Evolutionary conservation across 2,797 vertebrate species (phyloP), one percentile per base, ranked within the genome.

Genomic region (Mionectes olivaceus): DNA sequence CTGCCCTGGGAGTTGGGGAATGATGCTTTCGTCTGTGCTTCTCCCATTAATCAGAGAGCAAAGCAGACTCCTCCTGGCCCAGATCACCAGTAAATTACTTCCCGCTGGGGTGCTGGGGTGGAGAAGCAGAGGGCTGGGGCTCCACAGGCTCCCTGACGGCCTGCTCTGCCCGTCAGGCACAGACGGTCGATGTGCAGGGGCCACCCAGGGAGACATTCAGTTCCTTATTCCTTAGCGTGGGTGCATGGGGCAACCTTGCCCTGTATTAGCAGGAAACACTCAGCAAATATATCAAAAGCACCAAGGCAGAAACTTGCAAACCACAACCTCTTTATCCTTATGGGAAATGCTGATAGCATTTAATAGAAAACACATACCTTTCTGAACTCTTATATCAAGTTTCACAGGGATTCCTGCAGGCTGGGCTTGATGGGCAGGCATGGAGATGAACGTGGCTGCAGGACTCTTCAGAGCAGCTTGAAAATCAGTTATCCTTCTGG

Each of bases 121-220:
- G 25, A 55, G 39, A 39, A 90, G 65, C 0, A 2, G 39, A 9
- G 57, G 30, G 53, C 78, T 89, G 84, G 50, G 68, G 57, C 46
- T 87, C 41, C 43, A 52, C 57, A 19, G 74, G 57, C 35, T 91
- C 76, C 79, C 73, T 93, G 81, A 82, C 87, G 94, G 87, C 61
- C 76, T 47, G 82, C 69, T 89, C 82, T 92, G 91, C 94, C 91
- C 5, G 25, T 89, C 39, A 46, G 91, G 92, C 84, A 75, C 65
- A 88, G 90, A n/a, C 6, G 0, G 77, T 61, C 49, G 50, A 63
- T 86, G 47, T 3, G 5, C 21, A 23, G 46, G 32, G 92, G 65
- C 93, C 95, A 96, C 92, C 91, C 95, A 95, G 61, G 35, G 35
- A 95, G 93, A 41, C 28, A 71, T 77, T n/a, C 19, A 27, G 22